Evolutionary conservation across 2,797 vertebrate species (phyloP).

Genomic region (Coccyzus lansbergi): DNA sequence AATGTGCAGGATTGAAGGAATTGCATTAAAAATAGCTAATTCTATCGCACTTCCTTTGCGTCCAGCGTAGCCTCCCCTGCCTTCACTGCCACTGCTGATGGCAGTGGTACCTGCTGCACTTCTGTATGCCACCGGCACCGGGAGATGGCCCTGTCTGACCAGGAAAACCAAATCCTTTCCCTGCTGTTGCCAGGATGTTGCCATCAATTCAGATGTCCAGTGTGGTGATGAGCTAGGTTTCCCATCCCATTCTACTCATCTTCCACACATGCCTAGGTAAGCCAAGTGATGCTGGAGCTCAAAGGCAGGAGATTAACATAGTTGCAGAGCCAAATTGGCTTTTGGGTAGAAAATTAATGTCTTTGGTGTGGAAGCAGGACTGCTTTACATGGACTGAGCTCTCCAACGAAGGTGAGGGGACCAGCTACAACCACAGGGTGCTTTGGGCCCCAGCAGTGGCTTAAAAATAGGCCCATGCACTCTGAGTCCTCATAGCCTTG

Average conservation of each 20-base stretch:
- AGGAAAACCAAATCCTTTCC: background rate
- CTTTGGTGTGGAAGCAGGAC: background rate
- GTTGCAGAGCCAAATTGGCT: background rate
- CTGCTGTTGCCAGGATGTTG: rapidly evolving
- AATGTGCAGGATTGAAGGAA: background rate
- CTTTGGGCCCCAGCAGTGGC: background rate
- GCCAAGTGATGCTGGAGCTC: background rate
- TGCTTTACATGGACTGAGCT: background rate
- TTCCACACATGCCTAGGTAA: background rate
- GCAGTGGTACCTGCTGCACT: rapidly evolving
- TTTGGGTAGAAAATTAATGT: background rate
- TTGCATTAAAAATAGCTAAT: background rate
- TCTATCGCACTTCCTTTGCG: background rate
- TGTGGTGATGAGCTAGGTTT: background rate
- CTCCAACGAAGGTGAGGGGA: background rate
- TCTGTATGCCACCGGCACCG: rapidly evolving
- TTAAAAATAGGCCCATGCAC: background rate
- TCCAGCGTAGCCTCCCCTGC: rapidly evolving
- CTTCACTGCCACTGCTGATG: rapidly evolving
- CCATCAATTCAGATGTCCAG: background rate
- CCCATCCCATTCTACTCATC: background rate
- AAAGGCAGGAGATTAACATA: background rate
- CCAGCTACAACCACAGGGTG: background rate
- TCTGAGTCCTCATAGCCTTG: rapidly evolving
- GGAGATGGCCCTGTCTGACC: background rate